Percentiles rank a stretch among this genome's conserved stretches.
phyloP scores from a whole-genome alignment of 1,140 invertebrate genomes.

The Pachyrhynchus sulphureomaculatus region DNA sequence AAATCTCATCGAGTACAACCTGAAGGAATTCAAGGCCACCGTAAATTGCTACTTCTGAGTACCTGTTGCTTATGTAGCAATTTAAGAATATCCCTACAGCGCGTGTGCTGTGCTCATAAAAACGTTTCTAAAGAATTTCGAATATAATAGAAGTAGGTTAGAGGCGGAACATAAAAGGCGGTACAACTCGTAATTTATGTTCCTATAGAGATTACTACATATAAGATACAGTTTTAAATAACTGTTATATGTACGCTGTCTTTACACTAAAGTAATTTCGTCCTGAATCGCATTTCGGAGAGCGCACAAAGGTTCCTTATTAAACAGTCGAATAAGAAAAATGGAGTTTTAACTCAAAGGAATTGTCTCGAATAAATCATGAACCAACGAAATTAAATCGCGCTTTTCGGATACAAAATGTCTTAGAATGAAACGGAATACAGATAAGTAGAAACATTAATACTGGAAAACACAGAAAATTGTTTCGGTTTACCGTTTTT shows the following conservation, averaged over 20 bases:
- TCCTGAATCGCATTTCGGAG: slow-evolving; percentile 9
- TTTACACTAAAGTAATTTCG: slow-evolving; percentile 6
- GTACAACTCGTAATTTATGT: too few species aligned
- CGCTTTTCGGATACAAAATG: slow-evolving; percentile 3
- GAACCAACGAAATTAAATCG: slow-evolving; percentile 7
- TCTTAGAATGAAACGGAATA: neutral
- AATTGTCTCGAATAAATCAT: slow-evolving; percentile 16
- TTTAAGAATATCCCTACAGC: too few species aligned
- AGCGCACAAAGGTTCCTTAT: slow-evolving; percentile 12
- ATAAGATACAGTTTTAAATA: too few species aligned
- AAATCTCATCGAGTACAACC: too few species aligned
- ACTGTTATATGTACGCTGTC: neutral
- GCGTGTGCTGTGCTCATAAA: too few species aligned
- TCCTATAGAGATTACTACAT: too few species aligned
- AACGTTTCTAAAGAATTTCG: too few species aligned
- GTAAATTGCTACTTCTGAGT: too few species aligned
- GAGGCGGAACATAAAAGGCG: too few species aligned
- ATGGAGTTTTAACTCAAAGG: slow-evolving; percentile 23
- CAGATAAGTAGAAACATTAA: neutral
- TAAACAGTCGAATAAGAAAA: slow-evolving; percentile 22
- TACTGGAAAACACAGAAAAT: neutral
- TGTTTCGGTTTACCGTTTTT: neutral
- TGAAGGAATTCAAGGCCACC: too few species aligned
- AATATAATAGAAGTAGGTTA: too few species aligned
- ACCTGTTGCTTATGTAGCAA: too few species aligned